These are phyloP conservation scores for Elysia crispata DNA, from an alignment of 2,888 invertebrate genomes.

Conservation along the genomic window DNA sequence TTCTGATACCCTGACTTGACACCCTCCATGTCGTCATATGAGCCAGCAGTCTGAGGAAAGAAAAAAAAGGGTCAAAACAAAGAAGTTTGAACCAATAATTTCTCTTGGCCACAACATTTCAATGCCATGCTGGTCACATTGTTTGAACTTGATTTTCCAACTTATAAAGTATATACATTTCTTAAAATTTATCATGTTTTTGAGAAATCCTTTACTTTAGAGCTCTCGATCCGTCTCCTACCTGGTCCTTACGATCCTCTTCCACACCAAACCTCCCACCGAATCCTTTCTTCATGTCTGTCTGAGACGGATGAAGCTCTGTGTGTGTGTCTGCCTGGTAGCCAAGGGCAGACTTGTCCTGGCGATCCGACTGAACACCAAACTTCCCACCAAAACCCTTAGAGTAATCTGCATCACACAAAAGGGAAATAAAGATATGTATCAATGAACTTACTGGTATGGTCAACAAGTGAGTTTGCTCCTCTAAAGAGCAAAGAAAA, in stretches of 20 bases:
- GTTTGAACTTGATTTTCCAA: no score
- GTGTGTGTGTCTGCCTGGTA: conserved; percentile 77
- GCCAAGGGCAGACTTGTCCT: conserved; percentile 83
- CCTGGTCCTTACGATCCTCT: conserved; percentile 82
- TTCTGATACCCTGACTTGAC: conserved; percentile 65
- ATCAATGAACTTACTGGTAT: not conserved
- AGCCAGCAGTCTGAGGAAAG: conserved; percentile 73
- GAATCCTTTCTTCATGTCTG: conserved; percentile 78
- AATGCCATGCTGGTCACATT: no score
- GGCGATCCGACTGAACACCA: conserved; percentile 79
- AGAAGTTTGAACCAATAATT: not conserved
- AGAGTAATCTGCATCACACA: conserved; percentile 61
- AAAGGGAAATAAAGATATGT: not conserved
- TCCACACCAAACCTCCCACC: conserved; percentile 78
- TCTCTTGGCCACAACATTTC: no score
- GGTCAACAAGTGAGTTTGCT: no score
- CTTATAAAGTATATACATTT: no score
- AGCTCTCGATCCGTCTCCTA: conserved; percentile 34
- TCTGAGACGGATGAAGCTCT: conserved; percentile 82
- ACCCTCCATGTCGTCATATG: conserved; percentile 75
- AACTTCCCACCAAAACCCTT: conserved; percentile 78
- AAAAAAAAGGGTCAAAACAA: not conserved
- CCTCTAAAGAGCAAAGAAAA: no score
- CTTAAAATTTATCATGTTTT: no score
- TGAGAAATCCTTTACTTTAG: no score